Evolutionary conservation across 2,888 invertebrate species (phyloP).

Genomic region (Nineta flava): DNA sequence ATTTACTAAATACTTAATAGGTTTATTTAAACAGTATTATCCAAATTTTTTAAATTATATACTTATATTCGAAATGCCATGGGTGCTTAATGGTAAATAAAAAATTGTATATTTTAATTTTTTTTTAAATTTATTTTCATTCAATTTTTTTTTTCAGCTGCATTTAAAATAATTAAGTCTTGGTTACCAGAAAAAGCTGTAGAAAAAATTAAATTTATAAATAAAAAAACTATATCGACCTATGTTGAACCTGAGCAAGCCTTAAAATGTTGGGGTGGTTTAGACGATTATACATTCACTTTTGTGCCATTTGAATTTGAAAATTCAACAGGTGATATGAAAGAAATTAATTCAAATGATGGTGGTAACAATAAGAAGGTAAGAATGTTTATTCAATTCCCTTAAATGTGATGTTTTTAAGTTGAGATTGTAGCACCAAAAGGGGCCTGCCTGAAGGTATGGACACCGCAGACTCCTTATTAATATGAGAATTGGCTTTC

Average conservation of each 20-base stretch:
- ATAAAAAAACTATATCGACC: constrained; percentile 55
- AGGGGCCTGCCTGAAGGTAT: too few species aligned
- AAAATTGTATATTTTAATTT: background rate
- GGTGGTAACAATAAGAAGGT: constrained; percentile 33
- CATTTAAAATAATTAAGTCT: constrained; percentile 78
- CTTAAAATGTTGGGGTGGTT: constrained; percentile 67
- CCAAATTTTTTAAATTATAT: constrained; percentile 79
- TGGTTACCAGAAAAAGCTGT: constrained; percentile 79
- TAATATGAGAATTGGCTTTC: too few species aligned
- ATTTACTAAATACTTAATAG: constrained; percentile 72
- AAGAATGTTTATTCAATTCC: background rate
- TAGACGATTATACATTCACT: constrained; percentile 51
- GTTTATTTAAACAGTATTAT: constrained; percentile 75
- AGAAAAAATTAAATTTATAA: constrained; percentile 72
- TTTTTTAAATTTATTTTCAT: background rate
- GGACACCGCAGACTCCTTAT: too few species aligned
- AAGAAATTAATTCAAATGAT: constrained; percentile 19
- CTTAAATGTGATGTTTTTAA: too few species aligned
- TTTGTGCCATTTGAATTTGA: constrained; percentile 44
- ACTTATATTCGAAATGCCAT: constrained; percentile 84
- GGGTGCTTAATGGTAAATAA: constrained; percentile 67
- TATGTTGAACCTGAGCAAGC: constrained; percentile 60
- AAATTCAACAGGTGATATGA: constrained; percentile 10
- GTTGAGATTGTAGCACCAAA: too few species aligned
- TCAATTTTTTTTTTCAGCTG: constrained; percentile 36